Evolutionary conservation across 1,140 invertebrate genomes (phyloP).

Genomic region (Atta texana): DNA sequence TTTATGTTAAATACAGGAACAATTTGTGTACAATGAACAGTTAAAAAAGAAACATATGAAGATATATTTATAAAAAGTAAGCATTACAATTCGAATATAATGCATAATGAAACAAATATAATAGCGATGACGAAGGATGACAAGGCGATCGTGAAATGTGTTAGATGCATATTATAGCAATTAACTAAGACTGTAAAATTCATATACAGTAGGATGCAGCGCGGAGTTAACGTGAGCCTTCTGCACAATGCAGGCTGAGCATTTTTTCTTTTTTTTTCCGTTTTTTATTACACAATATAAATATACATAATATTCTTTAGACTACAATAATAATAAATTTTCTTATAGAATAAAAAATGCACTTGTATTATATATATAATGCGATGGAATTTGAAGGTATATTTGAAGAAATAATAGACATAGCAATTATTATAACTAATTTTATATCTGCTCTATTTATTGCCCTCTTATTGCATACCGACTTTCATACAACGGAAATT

Average conservation of each 20-base stretch:
- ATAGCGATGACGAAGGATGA: constrained; percentile 73
- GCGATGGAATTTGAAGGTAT: constrained; percentile 62
- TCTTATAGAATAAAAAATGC: constrained; percentile 61
- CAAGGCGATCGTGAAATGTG: constrained; percentile 73
- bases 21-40: constrained; percentile 77
- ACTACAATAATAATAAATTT: constrained; percentile 72
- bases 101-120: constrained; percentile 81
- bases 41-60: constrained; percentile 54
- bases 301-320: constrained; percentile 60
- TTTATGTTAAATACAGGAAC: constrained; percentile 72
- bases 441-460: constrained; percentile 84
- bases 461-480: constrained; percentile 73
- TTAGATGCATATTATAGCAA: constrained; percentile 81
- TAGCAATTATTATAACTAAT: constrained; percentile 81
- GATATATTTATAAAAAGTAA: constrained; percentile 82
- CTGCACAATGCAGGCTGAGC: constrained; percentile 73
- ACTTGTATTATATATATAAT: constrained; percentile 68
- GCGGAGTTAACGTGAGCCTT: constrained; percentile 58
- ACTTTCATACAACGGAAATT: constrained; percentile 63
- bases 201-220: constrained; percentile 68
- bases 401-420: constrained; percentile 75
- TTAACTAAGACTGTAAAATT: constrained; percentile 83
- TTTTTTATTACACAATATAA: constrained; percentile 68
- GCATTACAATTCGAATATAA: constrained; percentile 81
- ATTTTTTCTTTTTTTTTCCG: constrained; percentile 73